Percentiles rank a stretch among this genome's conserved stretches.
Evolutionary conservation across 2,113 vertebrate species (phyloP).

Genomic region (Clarias gariepinus): DNA sequence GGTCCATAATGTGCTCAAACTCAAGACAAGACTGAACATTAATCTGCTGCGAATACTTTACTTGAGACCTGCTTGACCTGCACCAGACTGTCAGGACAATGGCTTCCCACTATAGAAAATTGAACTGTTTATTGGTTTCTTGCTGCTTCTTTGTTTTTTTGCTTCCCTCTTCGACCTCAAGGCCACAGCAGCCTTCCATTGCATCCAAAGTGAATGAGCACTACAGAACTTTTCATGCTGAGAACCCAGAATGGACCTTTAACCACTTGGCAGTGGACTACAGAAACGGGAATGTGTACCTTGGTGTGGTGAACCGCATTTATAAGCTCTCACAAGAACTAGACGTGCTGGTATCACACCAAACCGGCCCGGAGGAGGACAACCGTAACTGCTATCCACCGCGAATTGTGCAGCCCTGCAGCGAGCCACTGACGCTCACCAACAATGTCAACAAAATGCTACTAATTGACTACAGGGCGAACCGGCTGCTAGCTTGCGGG

Average conservation of each 20-base stretch:
- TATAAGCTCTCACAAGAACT: constrained; percentile 91
- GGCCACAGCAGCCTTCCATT: constrained; percentile 74
- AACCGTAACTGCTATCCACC: constrained; percentile 98
- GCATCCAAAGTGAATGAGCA: constrained; percentile 71
- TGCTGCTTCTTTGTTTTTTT: constrained; percentile 81
- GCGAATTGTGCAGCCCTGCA: constrained; percentile 94
- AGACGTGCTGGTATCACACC: constrained; percentile 87
- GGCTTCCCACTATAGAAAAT: constrained; percentile 77
- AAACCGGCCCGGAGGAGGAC: constrained; percentile 96
- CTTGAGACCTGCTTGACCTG: constrained; percentile 58
- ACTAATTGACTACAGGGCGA: constrained; percentile 96
- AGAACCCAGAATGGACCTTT: constrained; percentile 85
- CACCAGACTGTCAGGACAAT: constrained; percentile 68
- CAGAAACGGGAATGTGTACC: constrained; percentile 91
- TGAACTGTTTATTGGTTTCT: constrained; percentile 83
- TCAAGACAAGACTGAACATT: constrained; percentile 71
- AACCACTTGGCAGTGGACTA: constrained; percentile 95
- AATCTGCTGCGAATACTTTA: constrained; percentile 63
- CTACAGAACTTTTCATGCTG: constrained; percentile 82
- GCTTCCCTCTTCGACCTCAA: constrained; percentile 73
- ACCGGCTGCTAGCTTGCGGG: constrained; percentile 91
- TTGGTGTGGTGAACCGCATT: constrained; percentile 95
- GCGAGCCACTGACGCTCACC: constrained; percentile 85
- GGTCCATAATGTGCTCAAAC: constrained; percentile 61
- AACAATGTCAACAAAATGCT: constrained; percentile 99